Base-by-base conservation (phyloP, 2,888 invertebrate genomes). In the Thymelicus lineola region DNA sequence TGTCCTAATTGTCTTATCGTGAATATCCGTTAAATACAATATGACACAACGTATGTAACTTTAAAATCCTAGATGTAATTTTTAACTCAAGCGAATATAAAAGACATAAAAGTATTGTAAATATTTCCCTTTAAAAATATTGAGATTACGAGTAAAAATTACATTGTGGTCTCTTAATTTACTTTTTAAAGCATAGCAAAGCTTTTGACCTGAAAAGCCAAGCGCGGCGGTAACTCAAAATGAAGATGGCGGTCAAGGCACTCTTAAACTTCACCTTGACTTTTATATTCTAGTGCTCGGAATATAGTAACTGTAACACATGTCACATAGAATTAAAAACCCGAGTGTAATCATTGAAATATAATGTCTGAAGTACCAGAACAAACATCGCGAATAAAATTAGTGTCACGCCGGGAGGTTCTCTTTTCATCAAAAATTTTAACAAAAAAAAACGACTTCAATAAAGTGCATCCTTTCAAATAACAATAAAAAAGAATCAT, bases 191-290 rank as follows among this genome's bases (percentile, higher is more conserved):
- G 38, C 63, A 61, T 53, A 61, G 48, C 58, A 59, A 62, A 62
- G 42, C 55, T 55, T 36, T 64, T 64, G 55, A 64, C 64, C 55
- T 64, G 36, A 55, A 63, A 64, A 63, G 64, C 55, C 55, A 64
- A 50, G 53, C 28, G 42, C n/a, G 42, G 42, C 28, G 20, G 38
- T 55, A 64, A 42, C 53, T 64, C 42, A 17, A 17, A 55, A 45
- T 64, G 17, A 64, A 64, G 55, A 42, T 42, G 35, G 64, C 38
- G 42, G 20, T 15, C 42, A 55, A 42, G 20, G 42, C 20, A 9
- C 64, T 7, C 63, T 64, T 63, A 64, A 64, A 64, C 64, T 64
- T 64, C 20, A 64, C 55, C 55, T 64, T 64, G 53, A 36, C 9
- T 46, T n/a, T 48, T 60, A 60, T 28, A 35, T 35, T 57, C 28